Conservation (phyloP, 2,888 invertebrate species). For the Amiota mariae region DNA sequence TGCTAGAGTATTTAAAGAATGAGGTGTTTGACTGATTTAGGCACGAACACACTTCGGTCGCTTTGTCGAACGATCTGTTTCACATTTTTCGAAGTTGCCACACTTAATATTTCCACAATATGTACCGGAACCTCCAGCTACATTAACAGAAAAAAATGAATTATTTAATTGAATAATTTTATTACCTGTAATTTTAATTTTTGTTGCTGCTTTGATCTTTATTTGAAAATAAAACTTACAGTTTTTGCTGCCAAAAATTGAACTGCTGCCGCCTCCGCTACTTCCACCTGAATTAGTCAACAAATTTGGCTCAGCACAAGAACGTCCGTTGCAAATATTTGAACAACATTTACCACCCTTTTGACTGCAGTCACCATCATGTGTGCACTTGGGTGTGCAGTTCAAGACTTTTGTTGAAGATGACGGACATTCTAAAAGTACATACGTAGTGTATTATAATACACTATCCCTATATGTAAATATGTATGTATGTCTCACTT, state of each 20-base stretch:
- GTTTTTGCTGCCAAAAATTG: constrained; percentile 72
- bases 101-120: constrained; percentile 84
- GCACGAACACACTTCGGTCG: constrained; percentile 80
- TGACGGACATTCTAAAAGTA: constrained; percentile 77
- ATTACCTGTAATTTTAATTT: neutral
- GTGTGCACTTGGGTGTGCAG: constrained; percentile 81
- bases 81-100: constrained; percentile 80
- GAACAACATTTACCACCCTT: constrained; percentile 81
- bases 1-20: too few relatives aligned
- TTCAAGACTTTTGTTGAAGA: constrained; percentile 77
- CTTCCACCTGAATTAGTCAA: constrained; percentile 57
- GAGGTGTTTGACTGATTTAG: constrained; percentile 56
- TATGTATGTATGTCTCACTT: constrained; percentile 39
- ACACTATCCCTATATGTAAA: too few relatives aligned
- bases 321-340: constrained; percentile 81
- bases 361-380: constrained; percentile 79
- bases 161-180: neutral
- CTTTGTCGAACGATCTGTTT: constrained; percentile 78
- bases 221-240: constrained; percentile 57
- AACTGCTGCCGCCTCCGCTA: constrained; percentile 44
- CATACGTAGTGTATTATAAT: too few relatives aligned
- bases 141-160: constrained; percentile 11
- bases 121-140: constrained; percentile 74
- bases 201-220: neutral
- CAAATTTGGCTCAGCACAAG: constrained; percentile 76